A percentile compares a stretch with the other conserved stretches of the same genome.
These are phyloP conservation scores for Spea hammondii DNA, from an alignment of 2,797 vertebrate genomes.

Conservation along the genomic window DNA sequence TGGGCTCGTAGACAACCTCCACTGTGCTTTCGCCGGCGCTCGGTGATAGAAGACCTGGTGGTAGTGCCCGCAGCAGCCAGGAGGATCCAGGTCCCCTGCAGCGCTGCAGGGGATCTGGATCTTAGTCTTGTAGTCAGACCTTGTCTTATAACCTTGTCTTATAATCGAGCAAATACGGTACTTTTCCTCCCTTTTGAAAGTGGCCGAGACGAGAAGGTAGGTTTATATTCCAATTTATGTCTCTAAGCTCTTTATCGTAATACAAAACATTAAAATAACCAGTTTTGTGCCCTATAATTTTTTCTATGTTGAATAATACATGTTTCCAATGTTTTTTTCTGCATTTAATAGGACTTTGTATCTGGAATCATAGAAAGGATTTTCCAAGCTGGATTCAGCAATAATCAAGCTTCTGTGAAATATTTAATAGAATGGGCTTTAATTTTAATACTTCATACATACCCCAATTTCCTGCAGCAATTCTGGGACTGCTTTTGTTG, in stretches of 20 bases:
- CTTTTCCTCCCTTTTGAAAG: neutral
- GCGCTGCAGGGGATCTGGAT: too few relatives aligned
- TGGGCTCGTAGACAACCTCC: too few relatives aligned
- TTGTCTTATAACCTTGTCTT: too few relatives aligned
- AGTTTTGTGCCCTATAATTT: too few relatives aligned
- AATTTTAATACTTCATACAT: slow-evolving; percentile 78
- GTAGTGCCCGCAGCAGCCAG: too few relatives aligned
- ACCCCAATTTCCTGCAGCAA: slow-evolving; percentile 76
- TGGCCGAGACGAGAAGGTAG: neutral
- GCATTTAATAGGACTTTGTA: slow-evolving; percentile 77
- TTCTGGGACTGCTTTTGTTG: slow-evolving; percentile 85
- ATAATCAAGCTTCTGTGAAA: slow-evolving; percentile 92
- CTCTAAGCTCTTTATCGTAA: too few relatives aligned
- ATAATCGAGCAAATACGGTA: too few relatives aligned
- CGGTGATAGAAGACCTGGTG: too few relatives aligned
- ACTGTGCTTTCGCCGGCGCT: too few relatives aligned
- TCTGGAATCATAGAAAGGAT: slow-evolving; percentile 68
- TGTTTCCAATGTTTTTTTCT: slow-evolving; percentile 21
- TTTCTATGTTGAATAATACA: neutral
- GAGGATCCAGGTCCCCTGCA: too few relatives aligned
- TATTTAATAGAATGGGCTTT: slow-evolving; percentile 91
- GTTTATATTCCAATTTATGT: neutral
- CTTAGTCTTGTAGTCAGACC: too few relatives aligned
- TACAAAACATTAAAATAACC: too few relatives aligned
- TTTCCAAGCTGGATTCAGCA: slow-evolving; percentile 82